Evolutionary conservation across 2,888 invertebrate genomes (phyloP).

Genomic region (Sminthurinus aureus): DNA sequence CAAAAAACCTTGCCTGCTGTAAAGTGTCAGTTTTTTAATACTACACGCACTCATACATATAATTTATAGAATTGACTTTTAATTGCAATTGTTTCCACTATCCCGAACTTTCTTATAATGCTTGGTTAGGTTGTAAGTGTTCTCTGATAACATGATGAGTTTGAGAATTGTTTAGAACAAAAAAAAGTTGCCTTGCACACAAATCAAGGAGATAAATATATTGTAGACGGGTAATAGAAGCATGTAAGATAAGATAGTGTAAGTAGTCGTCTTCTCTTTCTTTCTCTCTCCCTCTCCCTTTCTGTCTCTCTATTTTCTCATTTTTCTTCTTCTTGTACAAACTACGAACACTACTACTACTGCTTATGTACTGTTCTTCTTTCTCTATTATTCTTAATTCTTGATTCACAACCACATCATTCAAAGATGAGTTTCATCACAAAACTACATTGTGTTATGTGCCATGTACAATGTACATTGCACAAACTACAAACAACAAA

Average conservation of each 20-base stretch:
- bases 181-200: slow-evolving; percentile 26
- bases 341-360: too few species aligned
- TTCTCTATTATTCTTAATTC: background rate
- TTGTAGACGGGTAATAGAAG: slow-evolving; percentile 2
- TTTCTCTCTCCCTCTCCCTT: background rate
- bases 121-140: slow-evolving; percentile 1
- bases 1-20: background rate
- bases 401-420: background rate
- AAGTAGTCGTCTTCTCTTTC: slow-evolving; percentile 24
- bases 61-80: slow-evolving; percentile 14
- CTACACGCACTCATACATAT: slow-evolving; percentile 18
- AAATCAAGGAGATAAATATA: slow-evolving; percentile 30
- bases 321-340: too few species aligned
- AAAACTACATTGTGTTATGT: background rate
- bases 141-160: background rate
- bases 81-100: slow-evolving; percentile 9
- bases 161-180: background rate
- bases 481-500: too few species aligned
- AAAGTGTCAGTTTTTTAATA: background rate
- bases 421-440: background rate
- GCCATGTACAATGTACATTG: too few species aligned
- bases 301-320: too few species aligned
- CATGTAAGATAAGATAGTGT: slow-evolving; percentile 31
- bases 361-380: too few species aligned
- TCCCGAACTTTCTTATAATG: background rate